These are phyloP conservation scores for Drosophila demipolita DNA, from an alignment of 2,888 invertebrate genomes.

Conservation along the genomic window DNA sequence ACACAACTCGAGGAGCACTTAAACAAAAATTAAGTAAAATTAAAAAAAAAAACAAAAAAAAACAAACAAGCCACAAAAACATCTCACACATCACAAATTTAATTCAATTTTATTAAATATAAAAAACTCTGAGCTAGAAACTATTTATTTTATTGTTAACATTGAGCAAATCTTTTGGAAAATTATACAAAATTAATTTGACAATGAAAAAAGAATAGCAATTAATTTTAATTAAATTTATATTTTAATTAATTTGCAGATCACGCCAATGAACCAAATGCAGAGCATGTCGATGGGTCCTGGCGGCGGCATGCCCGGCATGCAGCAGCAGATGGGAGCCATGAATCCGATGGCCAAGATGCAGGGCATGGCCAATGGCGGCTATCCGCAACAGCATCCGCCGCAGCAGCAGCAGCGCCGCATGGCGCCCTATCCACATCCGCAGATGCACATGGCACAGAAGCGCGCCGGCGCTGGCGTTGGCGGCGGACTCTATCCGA, in stretches of 20 bases:
- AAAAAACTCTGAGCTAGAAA: not conserved
- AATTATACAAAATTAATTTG: not conserved
- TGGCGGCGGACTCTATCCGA: conserved; percentile 83
- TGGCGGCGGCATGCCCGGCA: conserved; percentile 76
- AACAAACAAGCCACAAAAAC: not conserved
- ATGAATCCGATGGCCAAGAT: conserved; percentile 89
- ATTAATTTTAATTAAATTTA: conserved; percentile 16
- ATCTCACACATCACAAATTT: conserved; percentile 1
- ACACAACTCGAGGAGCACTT: conserved; percentile 24
- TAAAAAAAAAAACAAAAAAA: conserved; percentile 2
- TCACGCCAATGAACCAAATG: conserved; percentile 91
- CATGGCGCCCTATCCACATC: conserved; percentile 94
- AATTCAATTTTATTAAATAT: not conserved
- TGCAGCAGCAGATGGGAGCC: conserved; percentile 86
- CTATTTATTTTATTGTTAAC: not conserved
- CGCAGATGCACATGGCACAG: conserved; percentile 94
- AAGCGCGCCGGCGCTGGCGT: conserved; percentile 85
- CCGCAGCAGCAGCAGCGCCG: conserved; percentile 86
- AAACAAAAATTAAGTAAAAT: conserved; percentile 7
- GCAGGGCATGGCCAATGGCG: conserved; percentile 86
- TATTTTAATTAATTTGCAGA: conserved; percentile 79
- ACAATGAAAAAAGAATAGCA: not conserved
- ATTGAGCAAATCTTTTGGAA: not conserved
- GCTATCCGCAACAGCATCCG: conserved; percentile 87
- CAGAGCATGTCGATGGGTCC: conserved; percentile 90